A percentile compares a stretch with the other conserved stretches of the same genome.
Conservation (phyloP, 1,140 invertebrate genomes). For the Lanistes nyassanus region DNA sequence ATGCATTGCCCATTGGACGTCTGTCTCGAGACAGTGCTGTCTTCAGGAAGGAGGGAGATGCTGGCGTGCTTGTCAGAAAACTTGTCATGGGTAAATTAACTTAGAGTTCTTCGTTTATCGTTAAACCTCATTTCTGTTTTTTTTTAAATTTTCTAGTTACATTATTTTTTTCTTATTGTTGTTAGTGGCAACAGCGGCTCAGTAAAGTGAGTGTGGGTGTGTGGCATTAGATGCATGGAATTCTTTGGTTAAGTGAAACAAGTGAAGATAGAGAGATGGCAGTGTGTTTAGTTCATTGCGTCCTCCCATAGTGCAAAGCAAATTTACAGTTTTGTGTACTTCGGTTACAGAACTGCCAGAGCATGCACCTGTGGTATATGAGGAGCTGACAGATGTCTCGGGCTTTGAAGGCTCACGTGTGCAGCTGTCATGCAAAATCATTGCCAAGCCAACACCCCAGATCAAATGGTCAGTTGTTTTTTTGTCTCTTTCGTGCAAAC, state of each 20-base stretch:
- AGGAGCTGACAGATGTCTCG: slow-evolving; percentile 51
- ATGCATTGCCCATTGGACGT: slow-evolving; percentile 61
- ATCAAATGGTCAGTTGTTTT: slow-evolving; percentile 57
- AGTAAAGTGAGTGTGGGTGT: too few species aligned
- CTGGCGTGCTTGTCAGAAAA: slow-evolving; percentile 60
- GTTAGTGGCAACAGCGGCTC: too few species aligned
- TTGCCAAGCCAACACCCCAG: slow-evolving; percentile 56
- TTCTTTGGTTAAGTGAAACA: too few species aligned
- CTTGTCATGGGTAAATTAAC: slow-evolving; percentile 59
- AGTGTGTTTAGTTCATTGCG: too few species aligned
- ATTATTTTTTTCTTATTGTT: not conserved
- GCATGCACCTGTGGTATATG: slow-evolving; percentile 56
- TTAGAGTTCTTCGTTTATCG: not conserved
- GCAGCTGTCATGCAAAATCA: slow-evolving; percentile 60
- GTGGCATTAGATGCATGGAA: too few species aligned
- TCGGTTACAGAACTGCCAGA: slow-evolving; percentile 59
- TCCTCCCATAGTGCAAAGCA: too few species aligned
- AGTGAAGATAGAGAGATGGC: too few species aligned
- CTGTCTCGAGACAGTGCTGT: slow-evolving; percentile 61
- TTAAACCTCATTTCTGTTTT: not conserved
- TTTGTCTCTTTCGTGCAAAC: too few species aligned
- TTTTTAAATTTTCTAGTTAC: not conserved
- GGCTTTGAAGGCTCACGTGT: slow-evolving; percentile 59
- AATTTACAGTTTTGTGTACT: not conserved
- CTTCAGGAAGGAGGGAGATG: slow-evolving; percentile 60